phyloP scores from a whole-genome alignment of 2,888 invertebrate species.

The Brachyptera putata region DNA sequence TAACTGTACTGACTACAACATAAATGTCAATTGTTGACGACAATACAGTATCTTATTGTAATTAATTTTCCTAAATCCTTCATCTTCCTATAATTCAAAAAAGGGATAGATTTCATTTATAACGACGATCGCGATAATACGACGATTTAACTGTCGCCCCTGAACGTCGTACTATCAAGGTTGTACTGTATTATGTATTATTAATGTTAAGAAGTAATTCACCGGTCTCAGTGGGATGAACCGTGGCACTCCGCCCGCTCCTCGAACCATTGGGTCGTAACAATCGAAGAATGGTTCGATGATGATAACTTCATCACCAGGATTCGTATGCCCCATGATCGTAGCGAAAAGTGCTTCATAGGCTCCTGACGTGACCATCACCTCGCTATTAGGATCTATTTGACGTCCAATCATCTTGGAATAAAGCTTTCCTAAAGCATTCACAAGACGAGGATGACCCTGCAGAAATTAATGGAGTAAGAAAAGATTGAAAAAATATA shows the following conservation, averaged over 20 bases:
- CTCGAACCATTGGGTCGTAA: slow-evolving; percentile 89
- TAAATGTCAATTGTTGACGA: too few species aligned
- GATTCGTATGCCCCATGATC: slow-evolving; percentile 81
- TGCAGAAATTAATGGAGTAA: slow-evolving; percentile 44
- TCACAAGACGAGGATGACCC: slow-evolving; percentile 89
- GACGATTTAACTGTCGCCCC: too few species aligned
- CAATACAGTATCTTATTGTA: too few species aligned
- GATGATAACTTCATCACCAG: slow-evolving; percentile 88
- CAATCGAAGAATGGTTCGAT: slow-evolving; percentile 99
- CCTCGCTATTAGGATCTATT: slow-evolving; percentile 81
- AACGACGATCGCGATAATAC: too few species aligned
- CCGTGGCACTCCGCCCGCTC: slow-evolving; percentile 80
- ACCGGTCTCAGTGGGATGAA: slow-evolving; percentile 85
- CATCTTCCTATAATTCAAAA: too few species aligned
- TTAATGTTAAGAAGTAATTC: slow-evolving; percentile 41
- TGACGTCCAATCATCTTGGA: slow-evolving; percentile 67
- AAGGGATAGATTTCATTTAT: too few species aligned
- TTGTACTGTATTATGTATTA: too few species aligned
- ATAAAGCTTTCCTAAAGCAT: slow-evolving; percentile 79
- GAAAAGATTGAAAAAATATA: neutral
- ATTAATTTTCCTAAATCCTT: too few species aligned
- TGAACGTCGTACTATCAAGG: too few species aligned
- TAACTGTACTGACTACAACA: too few species aligned
- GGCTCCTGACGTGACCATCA: slow-evolving; percentile 88
- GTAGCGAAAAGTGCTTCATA: slow-evolving; percentile 89